Conservation (phyloP, 2,797 vertebrate species). For the Chaetodon trifasciatus region DNA sequence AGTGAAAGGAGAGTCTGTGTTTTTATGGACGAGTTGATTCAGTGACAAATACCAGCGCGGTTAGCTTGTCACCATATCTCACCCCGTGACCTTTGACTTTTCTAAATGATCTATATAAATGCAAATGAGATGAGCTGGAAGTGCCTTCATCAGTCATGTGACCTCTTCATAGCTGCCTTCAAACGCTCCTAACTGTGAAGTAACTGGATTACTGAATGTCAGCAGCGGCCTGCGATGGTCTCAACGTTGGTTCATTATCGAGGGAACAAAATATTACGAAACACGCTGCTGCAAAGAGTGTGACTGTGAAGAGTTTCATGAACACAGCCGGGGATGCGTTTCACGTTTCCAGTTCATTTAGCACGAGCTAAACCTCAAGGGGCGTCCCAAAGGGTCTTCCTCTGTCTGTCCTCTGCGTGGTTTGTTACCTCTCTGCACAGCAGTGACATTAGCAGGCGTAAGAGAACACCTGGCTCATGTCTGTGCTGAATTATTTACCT, state of each 20-base stretch:
- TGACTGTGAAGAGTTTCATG: neutral
- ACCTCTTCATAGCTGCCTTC: neutral
- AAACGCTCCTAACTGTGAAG: neutral
- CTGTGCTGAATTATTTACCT: conserved; percentile 74
- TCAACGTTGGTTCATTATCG: neutral
- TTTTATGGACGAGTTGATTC: conserved; percentile 55
- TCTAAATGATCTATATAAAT: conserved; percentile 74
- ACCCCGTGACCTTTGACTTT: conserved; percentile 71
- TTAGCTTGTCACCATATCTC: conserved; percentile 54
- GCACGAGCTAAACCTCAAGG: neutral
- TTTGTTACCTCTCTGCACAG: conserved; percentile 33
- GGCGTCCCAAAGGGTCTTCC: rapidly evolving
- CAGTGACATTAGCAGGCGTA: conserved; percentile 57
- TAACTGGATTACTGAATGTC: neutral
- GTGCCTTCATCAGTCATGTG: conserved; percentile 10
- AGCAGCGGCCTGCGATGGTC: neutral
- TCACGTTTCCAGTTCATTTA: neutral
- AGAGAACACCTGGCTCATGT: conserved; percentile 63
- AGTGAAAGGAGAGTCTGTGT: conserved; percentile 31
- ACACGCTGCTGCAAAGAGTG: neutral
- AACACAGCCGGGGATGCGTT: too few species aligned
- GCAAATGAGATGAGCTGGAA: conserved; percentile 72
- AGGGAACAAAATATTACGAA: neutral
- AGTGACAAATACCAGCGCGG: conserved; percentile 40
- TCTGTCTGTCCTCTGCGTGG: neutral